These are phyloP conservation scores for Pelosia muscerda DNA, from an alignment of 2,888 invertebrate species.

Conservation along the genomic window DNA sequence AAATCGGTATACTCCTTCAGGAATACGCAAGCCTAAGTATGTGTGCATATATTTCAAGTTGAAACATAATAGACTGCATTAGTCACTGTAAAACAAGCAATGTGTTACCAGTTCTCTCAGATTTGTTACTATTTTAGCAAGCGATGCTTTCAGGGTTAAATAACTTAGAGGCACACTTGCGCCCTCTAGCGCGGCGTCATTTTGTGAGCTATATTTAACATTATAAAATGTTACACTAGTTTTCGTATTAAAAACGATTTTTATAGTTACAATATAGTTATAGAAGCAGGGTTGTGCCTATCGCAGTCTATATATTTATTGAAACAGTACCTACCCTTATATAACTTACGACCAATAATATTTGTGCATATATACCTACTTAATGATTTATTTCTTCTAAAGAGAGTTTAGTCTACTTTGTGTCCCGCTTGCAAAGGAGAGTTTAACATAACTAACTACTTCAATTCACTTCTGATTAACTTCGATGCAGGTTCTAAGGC, in stretches of 20 bases:
- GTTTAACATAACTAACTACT: background rate
- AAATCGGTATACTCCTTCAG: background rate
- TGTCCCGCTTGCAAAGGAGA: background rate
- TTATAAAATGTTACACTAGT: constrained; percentile 60
- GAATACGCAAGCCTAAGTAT: background rate
- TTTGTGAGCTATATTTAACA: constrained; percentile 66
- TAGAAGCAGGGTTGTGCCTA: too few relatives aligned
- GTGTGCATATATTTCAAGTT: constrained; percentile 28
- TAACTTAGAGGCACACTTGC: constrained; percentile 72
- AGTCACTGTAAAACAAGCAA: constrained; percentile 66
- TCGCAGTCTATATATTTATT: too few relatives aligned
- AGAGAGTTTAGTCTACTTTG: too few relatives aligned
- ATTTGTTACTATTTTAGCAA: constrained; percentile 75
- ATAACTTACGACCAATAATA: too few relatives aligned
- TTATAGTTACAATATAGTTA: too few relatives aligned
- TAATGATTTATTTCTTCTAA: too few relatives aligned
- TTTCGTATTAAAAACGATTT: constrained; percentile 49
- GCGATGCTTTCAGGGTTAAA: constrained; percentile 82
- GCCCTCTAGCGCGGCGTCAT: constrained; percentile 64
- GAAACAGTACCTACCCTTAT: too few relatives aligned
- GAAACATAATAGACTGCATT: constrained; percentile 63
- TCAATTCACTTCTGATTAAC: background rate
- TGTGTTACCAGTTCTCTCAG: constrained; percentile 67
- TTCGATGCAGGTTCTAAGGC: too few relatives aligned
- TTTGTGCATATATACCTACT: too few relatives aligned